These are phyloP conservation scores for Microcaecilia unicolor DNA, from an alignment of 2,797 vertebrate species.

Conservation along the genomic window DNA sequence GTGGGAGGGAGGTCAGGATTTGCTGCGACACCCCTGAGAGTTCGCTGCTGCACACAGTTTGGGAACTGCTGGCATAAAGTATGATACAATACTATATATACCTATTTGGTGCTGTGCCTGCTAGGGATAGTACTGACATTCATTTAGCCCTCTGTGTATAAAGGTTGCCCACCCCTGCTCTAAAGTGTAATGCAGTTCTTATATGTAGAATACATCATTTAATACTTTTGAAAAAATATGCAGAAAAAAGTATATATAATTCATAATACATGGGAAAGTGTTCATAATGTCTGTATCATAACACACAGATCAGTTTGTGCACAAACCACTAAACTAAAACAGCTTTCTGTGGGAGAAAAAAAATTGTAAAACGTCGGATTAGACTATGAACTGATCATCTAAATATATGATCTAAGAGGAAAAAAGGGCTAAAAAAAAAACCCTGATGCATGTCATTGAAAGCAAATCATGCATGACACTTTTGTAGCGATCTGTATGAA, in stretches of 20 bases:
- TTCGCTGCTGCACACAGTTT: too few species aligned
- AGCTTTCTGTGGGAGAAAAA: constrained; percentile 31
- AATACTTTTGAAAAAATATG: constrained; percentile 6
- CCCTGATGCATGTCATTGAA: not conserved
- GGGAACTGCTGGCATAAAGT: too few species aligned
- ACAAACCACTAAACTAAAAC: constrained; percentile 47
- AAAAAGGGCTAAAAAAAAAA: not conserved
- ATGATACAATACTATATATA: too few species aligned
- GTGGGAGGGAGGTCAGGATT: too few species aligned
- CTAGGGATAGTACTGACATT: too few species aligned
- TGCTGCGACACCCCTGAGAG: too few species aligned
- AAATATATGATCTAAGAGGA: not conserved
- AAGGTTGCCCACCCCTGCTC: too few species aligned
- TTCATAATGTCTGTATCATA: constrained; percentile 3
- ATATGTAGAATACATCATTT: constrained; percentile 8
- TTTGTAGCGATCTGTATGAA: not conserved
- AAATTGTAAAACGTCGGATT: constrained; percentile 27
- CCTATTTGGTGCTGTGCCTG: too few species aligned
- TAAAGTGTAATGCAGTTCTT: too few species aligned
- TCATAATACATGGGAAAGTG: constrained; percentile 17
- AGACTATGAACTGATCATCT: constrained; percentile 11
- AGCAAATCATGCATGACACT: not conserved
- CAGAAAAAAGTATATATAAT: too few species aligned
- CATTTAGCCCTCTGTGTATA: too few species aligned
- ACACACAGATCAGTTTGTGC: constrained; percentile 18